phyloP scores from a whole-genome alignment of 2,113 vertebrate genomes.

The Corythoichthys haematopterus region DNA sequence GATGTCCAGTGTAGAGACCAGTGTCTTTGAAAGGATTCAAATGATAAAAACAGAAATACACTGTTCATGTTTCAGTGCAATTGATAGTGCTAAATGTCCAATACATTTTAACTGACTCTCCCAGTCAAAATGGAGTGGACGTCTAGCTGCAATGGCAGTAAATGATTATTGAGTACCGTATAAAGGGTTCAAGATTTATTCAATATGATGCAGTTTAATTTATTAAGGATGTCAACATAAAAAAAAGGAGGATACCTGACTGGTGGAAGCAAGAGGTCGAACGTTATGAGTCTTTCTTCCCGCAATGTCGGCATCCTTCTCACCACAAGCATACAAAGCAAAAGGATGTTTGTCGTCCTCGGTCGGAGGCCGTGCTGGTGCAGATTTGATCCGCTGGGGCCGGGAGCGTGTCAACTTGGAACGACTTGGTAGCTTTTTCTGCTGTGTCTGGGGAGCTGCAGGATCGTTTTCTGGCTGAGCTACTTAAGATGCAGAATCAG shows the following conservation, averaged over 20 bases:
- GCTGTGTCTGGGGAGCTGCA: slow-evolving; percentile 3
- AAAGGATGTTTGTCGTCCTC: slow-evolving; percentile 80
- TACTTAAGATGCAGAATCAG: neutral
- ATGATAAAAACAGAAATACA: too few relatives aligned
- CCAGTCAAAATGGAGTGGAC: too few relatives aligned
- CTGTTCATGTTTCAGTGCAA: too few relatives aligned
- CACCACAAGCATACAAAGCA: slow-evolving; percentile 86
- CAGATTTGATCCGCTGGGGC: slow-evolving; percentile 28
- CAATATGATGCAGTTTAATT: too few relatives aligned
- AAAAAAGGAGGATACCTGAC: slow-evolving; percentile 69
- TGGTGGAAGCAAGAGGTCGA: slow-evolving; percentile 77
- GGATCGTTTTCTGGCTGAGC: slow-evolving; percentile 18
- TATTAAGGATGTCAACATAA: neutral
- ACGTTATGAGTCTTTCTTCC: slow-evolving; percentile 89
- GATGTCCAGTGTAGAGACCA: too few relatives aligned
- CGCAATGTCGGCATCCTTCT: slow-evolving; percentile 79
- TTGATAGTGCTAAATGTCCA: too few relatives aligned
- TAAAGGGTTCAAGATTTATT: too few relatives aligned
- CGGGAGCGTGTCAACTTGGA: slow-evolving; percentile 30
- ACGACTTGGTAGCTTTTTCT: slow-evolving; percentile 45
- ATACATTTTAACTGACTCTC: too few relatives aligned
- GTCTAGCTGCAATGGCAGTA: too few relatives aligned
- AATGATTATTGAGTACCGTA: too few relatives aligned
- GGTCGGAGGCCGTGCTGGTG: slow-evolving; percentile 35
- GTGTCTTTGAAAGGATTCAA: too few relatives aligned